Evolutionary conservation across 1,140 invertebrate genomes (phyloP), one percentile per base, ranked within the genome.

Genomic region (Neuroterus valhalla): DNA sequence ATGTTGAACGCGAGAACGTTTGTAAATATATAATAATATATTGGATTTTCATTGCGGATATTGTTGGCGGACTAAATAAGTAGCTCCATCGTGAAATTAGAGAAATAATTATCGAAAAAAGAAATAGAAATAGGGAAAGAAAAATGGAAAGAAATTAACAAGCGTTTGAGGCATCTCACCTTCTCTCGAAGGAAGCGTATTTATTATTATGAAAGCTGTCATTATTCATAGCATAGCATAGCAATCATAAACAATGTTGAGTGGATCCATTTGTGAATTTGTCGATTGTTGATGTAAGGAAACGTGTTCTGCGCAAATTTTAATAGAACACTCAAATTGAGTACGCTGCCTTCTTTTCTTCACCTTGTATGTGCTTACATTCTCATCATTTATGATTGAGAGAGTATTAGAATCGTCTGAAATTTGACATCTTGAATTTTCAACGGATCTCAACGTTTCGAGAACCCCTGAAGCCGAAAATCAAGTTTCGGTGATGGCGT

Each of bases 221-320:
- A 84, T 79, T 82, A 82, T 78, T 83, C 76, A n/a, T 82, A 76
- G 81, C 79, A 80, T 74, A 85, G 77, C 78, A 84, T 85, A 79
- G 80, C 83, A 85, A 86, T 84, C 85, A 83, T 87, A 83, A 84
- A 84, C 87, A 85, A 87, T 87, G 84, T 89, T 81, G 82, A 84
- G 82, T 87, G 86, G 81, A 85, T 86, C 82, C 87, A 85, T 84
- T 87, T 86, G 86, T 85, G 81, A 87, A 83, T 86, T 84, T 83
- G 85, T 87, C 85, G 84, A 86, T 88, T 84, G 87, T 87, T 87
- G 84, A 87, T 89, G 86, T 89, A 89, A 89, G 87, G 86, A 88
- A 88, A 88, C 76, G 86, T 87, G 87, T 88, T 89, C 86, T 85
- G 78, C 86, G 83, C 87, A 86, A 88, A 84, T 88, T 88, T 88